phyloP scores from a whole-genome alignment of 2,113 vertebrate species.

The Lanius ludovicianus region DNA sequence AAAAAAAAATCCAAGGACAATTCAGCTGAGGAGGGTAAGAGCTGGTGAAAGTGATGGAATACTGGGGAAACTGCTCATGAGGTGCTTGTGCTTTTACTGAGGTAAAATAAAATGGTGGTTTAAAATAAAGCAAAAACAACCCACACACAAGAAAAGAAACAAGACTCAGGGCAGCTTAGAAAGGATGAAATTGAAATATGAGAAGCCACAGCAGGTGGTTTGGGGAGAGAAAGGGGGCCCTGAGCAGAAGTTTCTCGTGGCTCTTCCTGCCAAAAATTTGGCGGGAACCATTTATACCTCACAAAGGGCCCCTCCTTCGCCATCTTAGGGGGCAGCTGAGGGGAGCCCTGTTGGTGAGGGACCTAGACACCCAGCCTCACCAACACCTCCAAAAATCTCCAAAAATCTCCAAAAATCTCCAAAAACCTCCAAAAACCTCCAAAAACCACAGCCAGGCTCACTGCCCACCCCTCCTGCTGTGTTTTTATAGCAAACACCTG shows the following conservation, averaged over 20 bases:
- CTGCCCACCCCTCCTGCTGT: fast-evolving
- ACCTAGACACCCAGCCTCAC: fast-evolving
- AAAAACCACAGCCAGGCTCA: fast-evolving
- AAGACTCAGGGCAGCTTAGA: fast-evolving
- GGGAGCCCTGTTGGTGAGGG: fast-evolving
- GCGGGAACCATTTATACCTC: neutral
- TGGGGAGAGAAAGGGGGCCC: too few species aligned
- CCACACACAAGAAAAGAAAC: neutral
- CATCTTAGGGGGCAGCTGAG: neutral
- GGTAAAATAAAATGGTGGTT: neutral
- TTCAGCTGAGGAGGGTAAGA: neutral
- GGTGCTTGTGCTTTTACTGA: neutral
- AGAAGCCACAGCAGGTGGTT: fast-evolving
- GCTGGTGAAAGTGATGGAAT: neutral
- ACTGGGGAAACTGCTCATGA: fast-evolving
- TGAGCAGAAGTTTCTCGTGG: fast-evolving
- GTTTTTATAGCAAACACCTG: neutral
- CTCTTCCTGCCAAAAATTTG: fast-evolving
- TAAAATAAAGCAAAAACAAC: neutral
- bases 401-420: neutral
- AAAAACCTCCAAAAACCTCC: neutral
- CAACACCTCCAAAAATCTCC: neutral
- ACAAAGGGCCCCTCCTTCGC: fast-evolving
- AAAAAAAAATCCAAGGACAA: neutral
- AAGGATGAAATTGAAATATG: fast-evolving